Conservation (phyloP, 2,888 invertebrate species). For the Drosophila kambysellisi region DNA sequence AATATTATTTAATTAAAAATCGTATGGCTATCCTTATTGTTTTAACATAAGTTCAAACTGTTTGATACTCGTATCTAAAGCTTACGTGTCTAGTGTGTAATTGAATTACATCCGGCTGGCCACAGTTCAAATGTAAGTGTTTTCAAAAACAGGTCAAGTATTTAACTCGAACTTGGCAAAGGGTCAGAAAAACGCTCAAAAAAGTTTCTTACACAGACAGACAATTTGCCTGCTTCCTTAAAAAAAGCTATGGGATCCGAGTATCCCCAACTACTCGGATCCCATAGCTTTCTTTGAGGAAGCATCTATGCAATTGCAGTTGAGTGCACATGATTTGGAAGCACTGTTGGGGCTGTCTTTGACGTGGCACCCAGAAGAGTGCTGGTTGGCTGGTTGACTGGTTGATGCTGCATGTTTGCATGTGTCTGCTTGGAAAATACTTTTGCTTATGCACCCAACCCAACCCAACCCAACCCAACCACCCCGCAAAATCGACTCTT, state of each 20-base stretch:
- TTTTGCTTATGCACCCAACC: constrained; percentile 4
- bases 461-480: neutral
- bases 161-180: constrained; percentile 60
- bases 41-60: neutral
- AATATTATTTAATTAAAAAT: neutral
- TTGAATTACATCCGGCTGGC: constrained; percentile 33
- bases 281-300: neutral
- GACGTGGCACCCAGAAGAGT: constrained; percentile 12
- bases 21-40: neutral
- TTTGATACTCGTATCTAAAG: neutral
- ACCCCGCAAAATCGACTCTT: constrained; percentile 15
- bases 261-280: too few relatives aligned
- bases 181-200: constrained; percentile 5
- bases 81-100: constrained; percentile 20
- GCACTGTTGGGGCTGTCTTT: constrained; percentile 36
- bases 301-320: constrained; percentile 47
- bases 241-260: neutral
- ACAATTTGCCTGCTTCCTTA: constrained; percentile 14
- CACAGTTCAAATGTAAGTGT: constrained; percentile 31
- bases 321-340: constrained; percentile 50
- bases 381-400: neutral
- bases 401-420: neutral
- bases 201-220: constrained; percentile 11
- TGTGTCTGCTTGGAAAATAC: neutral
- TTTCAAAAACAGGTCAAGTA: constrained; percentile 63